A percentile compares a stretch with the other conserved stretches of the same genome.
Evolutionary conservation across 2,113 vertebrate genomes (phyloP).

Genomic region (Xenopus borealis): DNA sequence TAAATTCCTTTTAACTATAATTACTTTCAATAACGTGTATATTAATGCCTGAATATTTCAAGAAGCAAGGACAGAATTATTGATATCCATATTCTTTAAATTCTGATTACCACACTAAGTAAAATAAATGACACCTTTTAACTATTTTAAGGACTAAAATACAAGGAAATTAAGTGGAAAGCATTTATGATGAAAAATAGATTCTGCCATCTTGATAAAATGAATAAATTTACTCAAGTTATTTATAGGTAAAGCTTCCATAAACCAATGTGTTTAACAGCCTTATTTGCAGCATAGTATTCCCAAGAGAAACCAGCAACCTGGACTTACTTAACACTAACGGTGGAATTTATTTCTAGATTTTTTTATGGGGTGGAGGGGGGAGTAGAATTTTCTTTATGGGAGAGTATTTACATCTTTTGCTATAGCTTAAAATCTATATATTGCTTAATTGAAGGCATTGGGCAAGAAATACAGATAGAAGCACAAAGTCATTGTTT

Average conservation of each 20-base stretch:
- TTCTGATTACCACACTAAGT: conserved; percentile 49
- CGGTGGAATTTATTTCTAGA: neutral
- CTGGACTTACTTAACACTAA: neutral
- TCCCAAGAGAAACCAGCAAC: neutral
- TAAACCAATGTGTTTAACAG: neutral
- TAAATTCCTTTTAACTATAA: conserved; percentile 48
- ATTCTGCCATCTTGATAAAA: conserved; percentile 18
- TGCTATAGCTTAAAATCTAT: no score
- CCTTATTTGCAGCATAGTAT: neutral
- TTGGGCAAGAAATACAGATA: no score
- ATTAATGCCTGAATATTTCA: conserved; percentile 62
- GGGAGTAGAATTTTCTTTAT: no score
- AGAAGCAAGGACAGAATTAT: conserved; percentile 55
- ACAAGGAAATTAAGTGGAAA: conserved; percentile 31
- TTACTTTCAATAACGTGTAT: conserved; percentile 58
- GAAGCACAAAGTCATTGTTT: no score
- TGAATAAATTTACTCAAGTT: conserved; percentile 1
- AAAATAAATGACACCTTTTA: conserved; percentile 45
- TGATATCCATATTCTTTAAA: conserved; percentile 50
- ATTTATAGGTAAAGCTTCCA: conserved; percentile 9
- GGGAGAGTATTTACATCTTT: no score
- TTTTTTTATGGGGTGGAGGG: neutral
- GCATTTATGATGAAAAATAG: conserved; percentile 34
- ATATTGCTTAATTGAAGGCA: no score
- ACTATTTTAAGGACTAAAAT: conserved; percentile 33